phyloP scores from a whole-genome alignment of 2,797 vertebrate genomes.

The Chrysocyon brachyurus region DNA sequence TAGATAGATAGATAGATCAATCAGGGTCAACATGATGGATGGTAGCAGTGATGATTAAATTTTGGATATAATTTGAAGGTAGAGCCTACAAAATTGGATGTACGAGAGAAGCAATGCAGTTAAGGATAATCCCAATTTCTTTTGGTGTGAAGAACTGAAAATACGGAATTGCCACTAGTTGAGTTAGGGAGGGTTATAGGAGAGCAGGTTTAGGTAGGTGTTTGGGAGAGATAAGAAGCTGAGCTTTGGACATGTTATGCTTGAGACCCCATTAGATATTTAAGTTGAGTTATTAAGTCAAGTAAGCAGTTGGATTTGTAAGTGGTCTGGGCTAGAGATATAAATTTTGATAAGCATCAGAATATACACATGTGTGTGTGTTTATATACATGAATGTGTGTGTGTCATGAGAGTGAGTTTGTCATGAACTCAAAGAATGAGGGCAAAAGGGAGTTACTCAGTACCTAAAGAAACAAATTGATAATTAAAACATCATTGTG shows the following conservation, averaged over 20 bases:
- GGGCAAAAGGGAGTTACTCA: neutral
- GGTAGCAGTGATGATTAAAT: neutral
- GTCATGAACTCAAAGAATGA: neutral
- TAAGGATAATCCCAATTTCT: neutral
- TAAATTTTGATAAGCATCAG: neutral
- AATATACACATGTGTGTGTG: neutral
- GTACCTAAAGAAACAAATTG: constrained; percentile 5
- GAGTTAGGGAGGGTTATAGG: neutral
- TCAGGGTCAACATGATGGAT: neutral
- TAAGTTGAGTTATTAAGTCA: neutral
- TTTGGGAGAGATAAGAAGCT: neutral
- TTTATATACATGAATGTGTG: neutral
- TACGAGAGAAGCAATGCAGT: neutral
- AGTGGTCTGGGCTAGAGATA: neutral
- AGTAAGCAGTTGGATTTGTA: neutral
- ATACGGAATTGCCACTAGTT: neutral
- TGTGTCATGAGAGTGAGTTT: neutral
- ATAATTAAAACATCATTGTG: neutral
- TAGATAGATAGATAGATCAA: neutral
- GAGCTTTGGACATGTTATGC: neutral
- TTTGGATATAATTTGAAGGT: neutral
- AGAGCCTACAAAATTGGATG: neutral
- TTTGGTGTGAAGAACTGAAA: neutral
- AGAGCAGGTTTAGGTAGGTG: neutral
- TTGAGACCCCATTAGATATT: neutral